phyloP scores from a whole-genome alignment of 1,140 invertebrate species.

The Tetramorium simillimum region DNA sequence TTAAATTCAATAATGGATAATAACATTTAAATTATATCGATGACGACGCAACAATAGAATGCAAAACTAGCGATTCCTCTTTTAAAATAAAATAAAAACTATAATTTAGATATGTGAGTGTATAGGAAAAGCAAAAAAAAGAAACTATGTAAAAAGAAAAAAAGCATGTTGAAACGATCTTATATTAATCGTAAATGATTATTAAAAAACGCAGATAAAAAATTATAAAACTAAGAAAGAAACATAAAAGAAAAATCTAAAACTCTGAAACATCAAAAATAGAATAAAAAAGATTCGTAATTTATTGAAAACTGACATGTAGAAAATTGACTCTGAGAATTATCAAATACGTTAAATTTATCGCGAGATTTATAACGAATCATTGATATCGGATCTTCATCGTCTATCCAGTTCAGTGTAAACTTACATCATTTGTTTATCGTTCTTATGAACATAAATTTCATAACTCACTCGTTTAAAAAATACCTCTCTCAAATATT shows the following conservation, averaged over 20 bases:
- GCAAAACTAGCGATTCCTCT: not conserved
- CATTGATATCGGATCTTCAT: not conserved
- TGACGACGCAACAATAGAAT: not conserved
- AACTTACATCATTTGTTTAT: not conserved
- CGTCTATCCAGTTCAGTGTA: not conserved
- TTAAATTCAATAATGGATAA: not conserved
- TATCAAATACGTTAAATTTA: not conserved
- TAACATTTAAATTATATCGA: not conserved
- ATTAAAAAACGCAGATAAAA: not conserved
- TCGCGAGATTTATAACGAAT: not conserved
- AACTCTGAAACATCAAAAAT: not conserved
- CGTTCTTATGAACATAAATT: not conserved
- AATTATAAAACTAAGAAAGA: not conserved
- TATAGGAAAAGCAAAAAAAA: not conserved
- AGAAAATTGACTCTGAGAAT: not conserved
- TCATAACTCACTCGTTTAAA: not conserved
- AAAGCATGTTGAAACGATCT: not conserved
- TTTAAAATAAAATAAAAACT: not conserved
- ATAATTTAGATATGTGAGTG: not conserved
- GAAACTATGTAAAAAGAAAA: not conserved
- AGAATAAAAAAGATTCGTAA: not conserved
- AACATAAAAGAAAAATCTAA: not conserved
- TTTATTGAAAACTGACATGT: not conserved
- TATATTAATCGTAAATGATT: not conserved
- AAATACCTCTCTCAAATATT: not conserved